These are phyloP conservation scores for Idaea aversata DNA, from an alignment of 2,888 invertebrate genomes.

Conservation along the genomic window DNA sequence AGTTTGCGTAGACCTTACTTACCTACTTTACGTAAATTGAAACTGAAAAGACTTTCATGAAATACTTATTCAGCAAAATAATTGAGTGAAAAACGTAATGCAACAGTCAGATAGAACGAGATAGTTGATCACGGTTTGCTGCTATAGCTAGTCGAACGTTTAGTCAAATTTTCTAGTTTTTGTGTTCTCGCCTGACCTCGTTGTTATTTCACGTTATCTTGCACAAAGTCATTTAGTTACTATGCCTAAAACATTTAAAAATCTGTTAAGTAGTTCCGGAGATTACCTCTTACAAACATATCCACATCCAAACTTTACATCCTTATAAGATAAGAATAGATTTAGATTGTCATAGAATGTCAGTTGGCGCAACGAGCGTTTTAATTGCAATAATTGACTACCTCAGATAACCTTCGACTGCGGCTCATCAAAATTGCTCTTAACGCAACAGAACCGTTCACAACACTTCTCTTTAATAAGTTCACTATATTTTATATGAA, in stretches of 20 bases:
- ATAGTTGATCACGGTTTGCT: slow-evolving; percentile 65
- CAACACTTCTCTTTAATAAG: slow-evolving; percentile 12
- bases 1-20: not conserved
- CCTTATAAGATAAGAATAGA: slow-evolving; percentile 42
- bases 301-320: not conserved
- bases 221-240: slow-evolving; percentile 15
- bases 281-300: not conserved
- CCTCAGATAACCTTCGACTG: slow-evolving; percentile 59
- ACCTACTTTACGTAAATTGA: slow-evolving; percentile 54
- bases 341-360: slow-evolving; percentile 60
- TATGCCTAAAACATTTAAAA: too few species aligned
- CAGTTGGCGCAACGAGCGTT: slow-evolving; percentile 45
- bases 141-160: slow-evolving; percentile 73
- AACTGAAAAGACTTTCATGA: slow-evolving; percentile 59
- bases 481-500: not conserved
- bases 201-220: slow-evolving; percentile 69
- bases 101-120: slow-evolving; percentile 55
- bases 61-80: slow-evolving; percentile 44
- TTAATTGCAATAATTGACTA: slow-evolving; percentile 39
- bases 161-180: slow-evolving; percentile 75
- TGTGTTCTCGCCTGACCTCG: slow-evolving; percentile 76
- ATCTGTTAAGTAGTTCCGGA: too few species aligned
- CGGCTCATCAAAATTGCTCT: slow-evolving; percentile 51
- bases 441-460: slow-evolving; percentile 35
- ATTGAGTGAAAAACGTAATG: too few species aligned